Evolutionary conservation across 92 coral and sea anemone genomes (phyloP).

Genomic region (Bergia puertoricense): DNA sequence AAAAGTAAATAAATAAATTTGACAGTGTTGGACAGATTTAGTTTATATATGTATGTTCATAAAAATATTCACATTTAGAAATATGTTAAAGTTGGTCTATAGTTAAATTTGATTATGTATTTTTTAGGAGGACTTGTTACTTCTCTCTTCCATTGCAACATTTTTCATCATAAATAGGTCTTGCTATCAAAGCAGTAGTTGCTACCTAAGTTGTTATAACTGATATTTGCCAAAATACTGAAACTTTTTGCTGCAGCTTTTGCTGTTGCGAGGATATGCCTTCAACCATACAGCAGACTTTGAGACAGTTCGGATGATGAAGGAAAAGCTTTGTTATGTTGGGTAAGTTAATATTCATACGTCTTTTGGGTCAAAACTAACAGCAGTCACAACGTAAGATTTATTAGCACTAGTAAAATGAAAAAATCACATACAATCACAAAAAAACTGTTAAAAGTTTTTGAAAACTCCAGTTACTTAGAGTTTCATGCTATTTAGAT

Average conservation of each 20-base stretch:
- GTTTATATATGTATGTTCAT: too few species aligned
- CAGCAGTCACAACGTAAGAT: neutral
- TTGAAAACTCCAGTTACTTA: too few species aligned
- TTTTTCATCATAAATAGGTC: neutral
- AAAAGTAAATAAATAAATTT: too few species aligned
- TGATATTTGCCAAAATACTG: neutral
- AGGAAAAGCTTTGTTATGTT: conserved; percentile 96
- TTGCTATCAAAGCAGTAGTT: neutral
- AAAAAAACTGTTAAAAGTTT: too few species aligned
- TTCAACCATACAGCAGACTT: conserved; percentile 99
- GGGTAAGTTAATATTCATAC: conserved; percentile 66
- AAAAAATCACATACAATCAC: neutral
- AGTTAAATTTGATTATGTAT: too few species aligned
- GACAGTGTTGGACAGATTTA: too few species aligned
- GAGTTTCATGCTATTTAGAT: too few species aligned
- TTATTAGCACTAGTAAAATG: too few species aligned
- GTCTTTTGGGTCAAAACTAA: neutral
- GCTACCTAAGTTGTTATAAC: neutral
- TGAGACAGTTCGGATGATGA: conserved; percentile 99
- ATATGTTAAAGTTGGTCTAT: too few species aligned
- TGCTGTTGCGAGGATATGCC: conserved; percentile 96
- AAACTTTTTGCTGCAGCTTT: conserved; percentile 56
- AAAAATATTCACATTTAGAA: too few species aligned
- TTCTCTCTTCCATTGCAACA: neutral
- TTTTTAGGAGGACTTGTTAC: too few species aligned